Evolutionary conservation across 2,113 vertebrate species (phyloP).

Genomic region (Nesoenas mayeri): DNA sequence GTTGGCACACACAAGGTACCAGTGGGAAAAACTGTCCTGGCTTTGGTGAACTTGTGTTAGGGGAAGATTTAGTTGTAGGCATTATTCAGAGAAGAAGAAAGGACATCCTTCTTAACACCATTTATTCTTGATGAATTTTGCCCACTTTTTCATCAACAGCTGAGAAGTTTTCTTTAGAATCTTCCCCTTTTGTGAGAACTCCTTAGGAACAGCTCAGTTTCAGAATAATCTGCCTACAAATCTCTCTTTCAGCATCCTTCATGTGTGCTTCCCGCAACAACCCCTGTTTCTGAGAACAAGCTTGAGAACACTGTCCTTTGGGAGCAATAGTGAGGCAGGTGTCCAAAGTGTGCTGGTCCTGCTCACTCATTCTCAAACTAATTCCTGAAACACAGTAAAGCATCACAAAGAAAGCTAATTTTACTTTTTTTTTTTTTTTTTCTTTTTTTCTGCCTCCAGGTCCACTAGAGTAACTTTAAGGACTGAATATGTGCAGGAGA

Average conservation of each 20-base stretch:
- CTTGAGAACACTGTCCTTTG: background rate
- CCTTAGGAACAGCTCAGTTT: background rate
- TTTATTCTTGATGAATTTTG: background rate
- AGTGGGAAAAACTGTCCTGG: background rate
- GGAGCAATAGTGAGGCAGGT: background rate
- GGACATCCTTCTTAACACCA: background rate
- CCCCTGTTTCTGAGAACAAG: fast-evolving
- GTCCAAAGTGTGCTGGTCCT: background rate
- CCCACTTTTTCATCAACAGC: background rate
- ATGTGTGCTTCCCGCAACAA: background rate
- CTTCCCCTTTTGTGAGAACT: background rate
- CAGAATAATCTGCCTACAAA: background rate
- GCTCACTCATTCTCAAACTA: background rate
- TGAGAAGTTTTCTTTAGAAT: background rate
- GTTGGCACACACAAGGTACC: background rate
- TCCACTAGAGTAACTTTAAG: background rate
- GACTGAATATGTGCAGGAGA: fast-evolving
- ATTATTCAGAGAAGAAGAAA: background rate
- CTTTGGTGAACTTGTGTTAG: background rate
- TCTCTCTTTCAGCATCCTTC: background rate
- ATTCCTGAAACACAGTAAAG: background rate
- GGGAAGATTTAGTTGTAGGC: background rate
- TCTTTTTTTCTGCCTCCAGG: background rate
- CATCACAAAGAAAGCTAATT: background rate
- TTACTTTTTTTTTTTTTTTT: background rate